Percentiles rank a stretch among this genome's conserved stretches.
These are phyloP conservation scores for Sepioteuthis lessoniana DNA, from an alignment of 2,888 invertebrate genomes.

Conservation along the genomic window DNA sequence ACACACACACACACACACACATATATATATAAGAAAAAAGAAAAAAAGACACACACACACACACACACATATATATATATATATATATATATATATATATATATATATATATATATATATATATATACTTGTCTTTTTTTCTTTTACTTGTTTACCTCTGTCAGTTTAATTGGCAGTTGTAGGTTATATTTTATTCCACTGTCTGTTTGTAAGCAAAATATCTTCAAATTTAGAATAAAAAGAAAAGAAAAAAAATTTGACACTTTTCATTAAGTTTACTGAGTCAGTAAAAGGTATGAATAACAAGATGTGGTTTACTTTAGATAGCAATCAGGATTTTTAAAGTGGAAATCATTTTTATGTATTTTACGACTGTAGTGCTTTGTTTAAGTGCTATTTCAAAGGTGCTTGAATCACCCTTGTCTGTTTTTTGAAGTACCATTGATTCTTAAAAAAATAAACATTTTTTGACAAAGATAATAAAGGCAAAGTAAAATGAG, in stretches of 20 bases:
- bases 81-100: background rate
- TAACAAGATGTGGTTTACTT: background rate
- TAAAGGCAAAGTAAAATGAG: background rate
- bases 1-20: background rate
- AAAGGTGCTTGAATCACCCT: background rate
- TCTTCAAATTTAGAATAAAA: background rate
- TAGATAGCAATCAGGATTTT: background rate
- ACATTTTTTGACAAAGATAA: background rate
- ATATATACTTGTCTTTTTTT: background rate
- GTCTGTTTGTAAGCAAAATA: background rate
- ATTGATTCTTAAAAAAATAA: background rate
- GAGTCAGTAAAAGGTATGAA: background rate
- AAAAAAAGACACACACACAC: too few relatives aligned
- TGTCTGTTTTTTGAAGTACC: background rate
- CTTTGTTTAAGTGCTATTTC: background rate
- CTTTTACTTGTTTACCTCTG: background rate
- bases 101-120: background rate
- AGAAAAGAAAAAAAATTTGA: background rate
- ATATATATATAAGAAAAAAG: background rate
- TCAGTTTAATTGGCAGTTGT: background rate
- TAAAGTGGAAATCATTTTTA: background rate
- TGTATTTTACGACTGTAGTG: background rate
- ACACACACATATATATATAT: background rate
- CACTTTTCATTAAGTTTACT: background rate
- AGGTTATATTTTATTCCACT: background rate